These are phyloP conservation scores for Pseudochirops cupreus DNA, from an alignment of 2,797 vertebrate genomes.

Conservation along the genomic window DNA sequence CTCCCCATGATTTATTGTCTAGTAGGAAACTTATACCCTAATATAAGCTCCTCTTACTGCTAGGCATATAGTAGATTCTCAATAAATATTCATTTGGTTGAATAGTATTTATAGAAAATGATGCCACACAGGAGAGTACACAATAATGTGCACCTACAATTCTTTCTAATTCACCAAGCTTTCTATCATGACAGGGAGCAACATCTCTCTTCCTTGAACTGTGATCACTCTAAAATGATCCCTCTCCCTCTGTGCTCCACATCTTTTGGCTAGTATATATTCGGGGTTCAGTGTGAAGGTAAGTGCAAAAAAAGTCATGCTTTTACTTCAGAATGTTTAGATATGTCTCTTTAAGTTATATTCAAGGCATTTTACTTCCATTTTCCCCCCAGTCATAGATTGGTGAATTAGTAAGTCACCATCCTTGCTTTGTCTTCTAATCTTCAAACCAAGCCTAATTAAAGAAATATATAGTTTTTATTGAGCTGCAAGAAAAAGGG, in stretches of 20 bases:
- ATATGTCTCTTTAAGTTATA: conserved; percentile 51
- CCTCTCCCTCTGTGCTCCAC: not conserved
- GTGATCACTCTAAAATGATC: conserved; percentile 21
- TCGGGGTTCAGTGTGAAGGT: conserved; percentile 54
- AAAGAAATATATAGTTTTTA: conserved; percentile 83
- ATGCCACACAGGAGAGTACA: not conserved
- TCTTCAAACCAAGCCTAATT: conserved; percentile 80
- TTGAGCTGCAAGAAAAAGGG: conserved; percentile 75
- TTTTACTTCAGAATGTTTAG: conserved; percentile 53
- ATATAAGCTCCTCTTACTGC: not conserved
- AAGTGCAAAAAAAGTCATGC: conserved; percentile 56
- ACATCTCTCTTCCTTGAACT: conserved; percentile 41
- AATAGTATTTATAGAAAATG: not conserved
- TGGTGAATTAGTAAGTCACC: conserved; percentile 72
- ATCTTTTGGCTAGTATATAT: conserved; percentile 28
- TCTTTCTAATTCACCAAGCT: conserved; percentile 44
- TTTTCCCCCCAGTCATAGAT: conserved; percentile 61
- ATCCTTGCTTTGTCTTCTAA: conserved; percentile 69
- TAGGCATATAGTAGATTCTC: not conserved
- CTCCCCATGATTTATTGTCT: not conserved
- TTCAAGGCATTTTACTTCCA: conserved; percentile 63
- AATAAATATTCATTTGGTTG: not conserved
- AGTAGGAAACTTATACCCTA: not conserved
- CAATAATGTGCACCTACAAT: not conserved
- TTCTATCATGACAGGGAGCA: conserved; percentile 49